Base-by-base conservation (phyloP, 30 jellyfish, hydroid and myxozoan genomes). In the Mastigias papua region DNA sequence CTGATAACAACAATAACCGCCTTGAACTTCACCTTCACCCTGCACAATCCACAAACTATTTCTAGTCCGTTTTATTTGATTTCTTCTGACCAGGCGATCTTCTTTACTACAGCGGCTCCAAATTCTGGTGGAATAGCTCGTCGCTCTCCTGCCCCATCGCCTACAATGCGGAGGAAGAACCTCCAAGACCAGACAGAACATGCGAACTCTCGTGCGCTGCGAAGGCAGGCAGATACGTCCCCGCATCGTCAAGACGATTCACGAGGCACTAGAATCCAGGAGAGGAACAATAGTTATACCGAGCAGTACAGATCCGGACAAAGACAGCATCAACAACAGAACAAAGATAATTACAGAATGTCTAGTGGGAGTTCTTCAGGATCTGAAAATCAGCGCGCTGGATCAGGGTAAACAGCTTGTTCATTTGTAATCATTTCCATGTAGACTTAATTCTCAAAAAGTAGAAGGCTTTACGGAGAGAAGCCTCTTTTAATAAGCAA, bases 341-440 rank as follows among this genome's bases (percentile, higher is more conserved):
- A 42, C 51, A 83, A 33, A 15, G 86, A 70, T 2, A 22, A 57
- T 27, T 26, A 78, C 78, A 23, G 93, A 29, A 81, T 73, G 50
- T 84, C 96, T 21, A 86, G 96, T 70, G 93, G 92, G 2, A 62
- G 96, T 34, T 74, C 96, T 16, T 83, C 97, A 1, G 96, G 82
- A 64, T 79, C 93, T 23, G 98, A 92, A 32, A 37, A 69, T 0
- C 86, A 76, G 28, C 82, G 95, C 9, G 83, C 76, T 22, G 97
- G 92, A 10, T 82, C 85, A 32, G 86, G 86, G 83, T 74, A 71
- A n/a, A n/a, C n/a, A n/a, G n/a, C n/a, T n/a, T n/a, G n/a, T n/a
- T n/a, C n/a, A n/a, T n/a, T n/a, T n/a, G n/a, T n/a, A n/a, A n/a
- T n/a, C n/a, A n/a, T n/a, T n/a, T n/a, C n/a, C n/a, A n/a, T n/a